phyloP scores from a whole-genome alignment of 2,888 invertebrate species.

The Eurytoma adleriae region DNA sequence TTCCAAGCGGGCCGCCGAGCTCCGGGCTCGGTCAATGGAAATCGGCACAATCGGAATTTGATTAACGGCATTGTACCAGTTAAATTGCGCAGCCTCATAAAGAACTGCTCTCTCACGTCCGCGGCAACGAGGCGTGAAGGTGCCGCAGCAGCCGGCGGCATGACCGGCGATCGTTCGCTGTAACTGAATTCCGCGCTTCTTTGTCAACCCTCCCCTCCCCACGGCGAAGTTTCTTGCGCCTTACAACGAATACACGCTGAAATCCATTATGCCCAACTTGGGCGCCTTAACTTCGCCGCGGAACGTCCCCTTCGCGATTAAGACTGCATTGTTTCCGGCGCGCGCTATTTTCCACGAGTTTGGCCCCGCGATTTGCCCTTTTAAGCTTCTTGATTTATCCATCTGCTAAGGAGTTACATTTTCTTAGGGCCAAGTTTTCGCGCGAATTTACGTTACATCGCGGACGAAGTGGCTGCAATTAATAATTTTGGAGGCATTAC shows the following conservation, averaged over 20 bases:
- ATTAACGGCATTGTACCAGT: conserved; percentile 47
- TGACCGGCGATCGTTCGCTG: neutral
- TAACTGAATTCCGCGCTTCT: conserved; percentile 44
- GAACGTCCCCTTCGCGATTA: conserved; percentile 3
- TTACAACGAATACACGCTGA: conserved; percentile 37
- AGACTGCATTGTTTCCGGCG: conserved; percentile 16
- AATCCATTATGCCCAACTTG: conserved; percentile 41
- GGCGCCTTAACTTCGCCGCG: conserved; percentile 1
- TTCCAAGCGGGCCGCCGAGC: conserved; percentile 3
- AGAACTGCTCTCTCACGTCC: conserved; percentile 44
- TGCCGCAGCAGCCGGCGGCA: neutral
- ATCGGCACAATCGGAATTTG: conserved; percentile 50
- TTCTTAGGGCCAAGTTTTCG: too few relatives aligned
- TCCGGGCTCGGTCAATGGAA: conserved; percentile 26
- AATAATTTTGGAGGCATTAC: too few relatives aligned
- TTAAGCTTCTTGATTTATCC: neutral
- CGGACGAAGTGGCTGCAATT: neutral
- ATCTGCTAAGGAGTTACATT: too few relatives aligned
- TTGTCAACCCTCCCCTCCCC: conserved; percentile 38
- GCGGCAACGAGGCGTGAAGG: conserved; percentile 42
- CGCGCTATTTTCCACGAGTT: conserved; percentile 23
- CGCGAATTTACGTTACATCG: neutral
- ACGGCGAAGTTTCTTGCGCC: conserved; percentile 3
- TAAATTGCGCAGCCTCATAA: conserved; percentile 49
- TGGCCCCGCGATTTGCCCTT: neutral